Evolutionary conservation across 2,113 vertebrate genomes (phyloP).

Genomic region (Grammomys dolichurus): DNA sequence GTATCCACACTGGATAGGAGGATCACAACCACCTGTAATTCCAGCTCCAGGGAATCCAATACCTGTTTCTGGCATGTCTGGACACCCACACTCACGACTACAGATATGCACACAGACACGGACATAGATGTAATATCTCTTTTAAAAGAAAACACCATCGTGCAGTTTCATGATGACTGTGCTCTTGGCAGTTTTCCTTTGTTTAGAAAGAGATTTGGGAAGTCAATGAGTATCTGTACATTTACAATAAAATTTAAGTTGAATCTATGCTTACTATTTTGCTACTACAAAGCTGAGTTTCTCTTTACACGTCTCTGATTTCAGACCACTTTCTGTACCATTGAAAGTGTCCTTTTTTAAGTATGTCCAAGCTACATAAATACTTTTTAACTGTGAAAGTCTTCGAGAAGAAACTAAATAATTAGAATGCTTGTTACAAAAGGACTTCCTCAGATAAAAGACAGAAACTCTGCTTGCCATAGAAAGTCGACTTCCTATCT

Average conservation of each 20-base stretch:
- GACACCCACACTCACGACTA: background rate
- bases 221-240: background rate
- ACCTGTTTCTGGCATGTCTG: background rate
- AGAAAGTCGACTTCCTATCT: background rate
- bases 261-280: background rate
- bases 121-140: background rate
- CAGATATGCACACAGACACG: background rate
- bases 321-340: background rate
- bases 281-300: background rate
- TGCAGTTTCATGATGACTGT: background rate
- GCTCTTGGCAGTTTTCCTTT: background rate
- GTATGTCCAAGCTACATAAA: background rate
- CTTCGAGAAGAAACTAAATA: background rate
- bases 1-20: background rate
- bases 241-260: slow-evolving; percentile 2
- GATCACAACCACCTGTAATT: background rate
- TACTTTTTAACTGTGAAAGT: background rate
- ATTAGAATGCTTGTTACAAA: background rate
- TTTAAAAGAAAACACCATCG: background rate
- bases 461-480: background rate
- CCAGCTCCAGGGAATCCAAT: background rate
- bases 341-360: background rate
- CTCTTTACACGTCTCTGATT: background rate
- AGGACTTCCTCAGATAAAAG: background rate
- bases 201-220: background rate